Evolutionary conservation across 2,888 invertebrate genomes (phyloP), one percentile per base, ranked within the genome.

Genomic region (Subacronicta megacephala): DNA sequence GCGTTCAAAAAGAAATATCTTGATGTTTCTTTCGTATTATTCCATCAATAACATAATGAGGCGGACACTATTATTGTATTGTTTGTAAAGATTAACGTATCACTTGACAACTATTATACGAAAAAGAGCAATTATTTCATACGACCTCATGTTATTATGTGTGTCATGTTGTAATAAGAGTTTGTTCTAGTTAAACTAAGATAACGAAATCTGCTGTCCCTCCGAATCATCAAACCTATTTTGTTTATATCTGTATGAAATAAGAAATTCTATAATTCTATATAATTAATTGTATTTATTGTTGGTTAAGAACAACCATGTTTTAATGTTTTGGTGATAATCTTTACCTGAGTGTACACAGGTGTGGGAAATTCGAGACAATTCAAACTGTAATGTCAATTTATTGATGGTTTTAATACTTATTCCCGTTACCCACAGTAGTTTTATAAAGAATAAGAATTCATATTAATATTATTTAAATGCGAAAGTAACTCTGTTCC

Each of bases 81-180:
- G 17, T 68, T 45, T 29, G 18, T 29, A 7, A 7, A 60, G 15
- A 67, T 43, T 36, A 52, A 51, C 44, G 16, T 51, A 44, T 38
- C 61, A 54, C 23, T 43, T 35, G 15, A 1, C 16, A n/a, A 38
- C 9, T 0, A 43, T 23, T 42, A 43, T 56, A 56, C 40, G 43
- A 51, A 13, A 40, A 56, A 46, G 33, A 56, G 49, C 49, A 67
- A 69, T 36, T 41, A 52, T 54, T 67, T 18, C 51, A 16, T 50
- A 50, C 51, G 46, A 65, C 55, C 42, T 26, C 35, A 37, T 37
- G 37, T 23, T 23, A 55, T 35, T 29, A 52, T 53, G 29, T 38
- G 45, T 40, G 31, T 36, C 42, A 26, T 18, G n/a, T 51, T 51
- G 20, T 42, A 44, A 47, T 37, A 36, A 50, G 40, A 62, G 40